A percentile compares a stretch with the other conserved stretches of the same genome.
Conservation (phyloP, 2,888 invertebrate species). For the Archips crataeganus region DNA sequence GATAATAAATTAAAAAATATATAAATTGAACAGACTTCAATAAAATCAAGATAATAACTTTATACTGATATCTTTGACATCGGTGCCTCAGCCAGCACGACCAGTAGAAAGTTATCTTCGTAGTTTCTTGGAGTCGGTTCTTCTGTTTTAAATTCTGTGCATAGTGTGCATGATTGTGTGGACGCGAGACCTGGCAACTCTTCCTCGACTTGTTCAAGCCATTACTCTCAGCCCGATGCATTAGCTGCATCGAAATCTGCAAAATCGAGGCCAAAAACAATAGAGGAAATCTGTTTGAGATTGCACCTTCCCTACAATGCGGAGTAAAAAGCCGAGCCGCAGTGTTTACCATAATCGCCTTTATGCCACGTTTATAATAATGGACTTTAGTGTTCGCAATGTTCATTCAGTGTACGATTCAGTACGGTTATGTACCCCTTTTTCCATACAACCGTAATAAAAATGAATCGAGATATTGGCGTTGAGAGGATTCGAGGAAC, state of each 20-base stretch:
- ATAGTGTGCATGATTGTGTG: no score
- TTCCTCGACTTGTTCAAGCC: not conserved
- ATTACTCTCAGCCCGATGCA: slow-evolving; percentile 5
- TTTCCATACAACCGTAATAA: not conserved
- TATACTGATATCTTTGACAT: no score
- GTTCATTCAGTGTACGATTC: not conserved
- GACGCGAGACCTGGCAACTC: not conserved
- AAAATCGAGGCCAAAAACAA: slow-evolving; percentile 13
- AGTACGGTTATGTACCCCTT: not conserved
- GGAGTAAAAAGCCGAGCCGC: not conserved
- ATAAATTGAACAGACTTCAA: no score
- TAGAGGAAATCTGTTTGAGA: slow-evolving; percentile 2
- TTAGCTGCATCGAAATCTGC: not conserved
- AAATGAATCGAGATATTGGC: not conserved
- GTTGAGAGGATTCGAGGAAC: not conserved
- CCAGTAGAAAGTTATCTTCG: no score
- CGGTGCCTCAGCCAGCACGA: no score
- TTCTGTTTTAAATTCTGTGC: no score
- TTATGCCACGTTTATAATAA: not conserved
- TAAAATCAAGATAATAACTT: no score
- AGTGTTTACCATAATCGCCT: not conserved
- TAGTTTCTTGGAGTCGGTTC: no score
- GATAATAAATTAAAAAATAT: no score
- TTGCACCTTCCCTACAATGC: not conserved
- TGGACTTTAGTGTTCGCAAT: not conserved